These are phyloP conservation scores for Paelopatides confundens DNA, from an alignment of 53 echinoderm and acorn worm species.

Conservation along the genomic window DNA sequence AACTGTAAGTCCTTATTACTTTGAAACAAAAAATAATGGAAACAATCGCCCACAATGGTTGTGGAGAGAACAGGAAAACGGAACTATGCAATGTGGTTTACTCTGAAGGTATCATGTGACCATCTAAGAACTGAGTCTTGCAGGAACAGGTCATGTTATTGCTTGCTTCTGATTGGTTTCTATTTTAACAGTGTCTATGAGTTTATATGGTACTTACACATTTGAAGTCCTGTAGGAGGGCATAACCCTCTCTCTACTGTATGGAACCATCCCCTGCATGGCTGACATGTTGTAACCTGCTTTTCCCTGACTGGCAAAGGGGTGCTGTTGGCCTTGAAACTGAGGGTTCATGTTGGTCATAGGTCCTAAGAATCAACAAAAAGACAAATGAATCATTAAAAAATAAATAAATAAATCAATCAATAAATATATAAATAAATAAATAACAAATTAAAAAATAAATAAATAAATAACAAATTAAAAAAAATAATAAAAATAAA, in stretches of 20 bases:
- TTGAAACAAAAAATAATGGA: too few relatives aligned
- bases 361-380: slow-evolving; percentile 49
- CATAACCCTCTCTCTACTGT: slow-evolving; percentile 69
- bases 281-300: slow-evolving; percentile 78
- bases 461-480: too few relatives aligned
- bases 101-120: too few relatives aligned
- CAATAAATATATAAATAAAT: not conserved
- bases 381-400: not conserved
- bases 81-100: too few relatives aligned
- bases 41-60: too few relatives aligned
- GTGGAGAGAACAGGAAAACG: too few relatives aligned
- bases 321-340: slow-evolving; percentile 84
- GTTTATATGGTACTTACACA: slow-evolving; percentile 54
- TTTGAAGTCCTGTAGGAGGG: slow-evolving; percentile 78
- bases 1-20: too few relatives aligned
- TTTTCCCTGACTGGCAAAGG: slow-evolving; percentile 89
- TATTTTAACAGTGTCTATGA: too few relatives aligned
- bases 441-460: not conserved
- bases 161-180: too few relatives aligned
- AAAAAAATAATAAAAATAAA: not conserved
- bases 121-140: too few relatives aligned
- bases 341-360: slow-evolving; percentile 81
- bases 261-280: slow-evolving; percentile 91
- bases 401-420: too few relatives aligned
- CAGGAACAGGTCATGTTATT: too few relatives aligned